Base-by-base conservation (phyloP, 2,888 invertebrate species). In the Eristalinus aeneus region DNA sequence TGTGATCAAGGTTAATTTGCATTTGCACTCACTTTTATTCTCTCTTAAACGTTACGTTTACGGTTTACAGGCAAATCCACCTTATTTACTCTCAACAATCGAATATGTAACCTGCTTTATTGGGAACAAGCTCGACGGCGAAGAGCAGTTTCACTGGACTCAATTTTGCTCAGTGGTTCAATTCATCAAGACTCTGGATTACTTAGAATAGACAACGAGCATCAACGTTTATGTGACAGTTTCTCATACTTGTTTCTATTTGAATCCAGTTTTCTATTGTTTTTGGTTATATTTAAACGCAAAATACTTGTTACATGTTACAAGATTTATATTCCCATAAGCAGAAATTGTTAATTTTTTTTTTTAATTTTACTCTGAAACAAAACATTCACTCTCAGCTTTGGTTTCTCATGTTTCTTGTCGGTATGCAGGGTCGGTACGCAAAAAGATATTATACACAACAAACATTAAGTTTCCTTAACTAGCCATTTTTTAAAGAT, bases 121-220 rank as follows among this genome's bases (percentile, higher is more conserved):
- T 90, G 97, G 96, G 76, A 94, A 95, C 88, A 95, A 96, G 87
- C 94, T 98, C 80, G 94, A 94, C 87, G 98, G 98, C 67, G 98
- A 98, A 93, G 97, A 98, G 90, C 96, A 97, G 90, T 99, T 99
- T 93, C 98, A 98, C 96, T 99, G 99, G 99, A 98, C 98, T 73
- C 98, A 99, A 93, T 99, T 99, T 93, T 97, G 97, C 90, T 96
- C 98, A 0, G 98, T 98, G 64, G 97, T 99, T 72, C 98, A 98
- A 93, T 98, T 98, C 94, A 98, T 99, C 91, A 99, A 99, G 94
- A 98, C 97, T 75, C 98, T 99, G 98, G 93, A 93, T 88, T 93
- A 93, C 54, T 89, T 90, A 54, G 89, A 89, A 64, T 88, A 88
- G 46, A 76, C 67, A 31, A 68, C 39, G 20, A 76, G 39, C 68